Evolutionary conservation across 2,797 vertebrate genomes (phyloP), one percentile per base, ranked within the genome.

Genomic region (Sus cebifrons): DNA sequence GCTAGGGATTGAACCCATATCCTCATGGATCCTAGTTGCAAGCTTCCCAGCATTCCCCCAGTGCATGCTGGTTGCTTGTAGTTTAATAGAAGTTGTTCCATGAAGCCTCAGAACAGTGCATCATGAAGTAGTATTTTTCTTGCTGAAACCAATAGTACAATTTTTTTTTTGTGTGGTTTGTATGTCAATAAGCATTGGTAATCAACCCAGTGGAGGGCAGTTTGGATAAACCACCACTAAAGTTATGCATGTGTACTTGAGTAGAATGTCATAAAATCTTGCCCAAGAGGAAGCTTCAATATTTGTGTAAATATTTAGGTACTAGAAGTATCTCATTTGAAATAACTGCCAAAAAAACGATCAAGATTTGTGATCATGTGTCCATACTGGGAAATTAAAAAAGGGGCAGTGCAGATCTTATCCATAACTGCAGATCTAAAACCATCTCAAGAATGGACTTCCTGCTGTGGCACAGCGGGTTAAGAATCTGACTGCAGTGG

Each of bases 261-360:
- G 17, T 44, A 32, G 25, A 90, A 92, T 18, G 56, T 36, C 49
- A 52, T 89, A 67, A 49, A 71, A 29, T 71, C 25, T 74, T 3
- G 17, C 52, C 21, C 3, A 77, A 85, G 52, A 93, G 21, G 27
- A 85, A 89, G 15, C 18, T 5, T 83, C 40, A 81, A n/a, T 60
- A 36, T 78, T 10, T 6, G 18, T 40, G 3, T 64, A 58, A 86
- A 58, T 82, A 52, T 62, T 36, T 32, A 74, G 18, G 7, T 15
- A 83, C 44, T 75, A 36, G 85, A 82, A 67, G 13, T 29, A 90
- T 40, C 54, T 32, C 6, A 62, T 95, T 87, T 78, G n/a, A 96
- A 71, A 94, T 17, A 84, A 79, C 8, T 23, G 13, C 49, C 86
- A 84, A 83, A 15, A 15, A 70, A 88, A 58, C 86, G 23, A 15